phyloP scores from a whole-genome alignment of 2,888 invertebrate genomes.

The Tigriopus californicus region DNA sequence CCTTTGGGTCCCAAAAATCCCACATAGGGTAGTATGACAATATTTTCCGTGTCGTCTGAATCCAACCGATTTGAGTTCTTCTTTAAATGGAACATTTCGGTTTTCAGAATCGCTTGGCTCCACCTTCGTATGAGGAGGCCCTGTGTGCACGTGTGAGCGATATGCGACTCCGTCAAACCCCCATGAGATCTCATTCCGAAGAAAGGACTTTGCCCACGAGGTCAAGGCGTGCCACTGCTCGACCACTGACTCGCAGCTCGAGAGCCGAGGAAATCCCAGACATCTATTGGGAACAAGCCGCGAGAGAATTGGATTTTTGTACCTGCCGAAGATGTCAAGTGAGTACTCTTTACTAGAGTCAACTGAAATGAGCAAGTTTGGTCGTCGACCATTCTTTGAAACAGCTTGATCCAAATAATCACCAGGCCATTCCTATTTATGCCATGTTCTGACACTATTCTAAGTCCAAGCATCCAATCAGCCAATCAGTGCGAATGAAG shows the following conservation, averaged over 20 bases:
- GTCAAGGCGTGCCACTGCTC: neutral
- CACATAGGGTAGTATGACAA: no score
- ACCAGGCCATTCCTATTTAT: no score
- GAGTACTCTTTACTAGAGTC: neutral
- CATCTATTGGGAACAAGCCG: slow-evolving; percentile 16
- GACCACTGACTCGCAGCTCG: neutral
- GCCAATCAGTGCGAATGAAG: no score
- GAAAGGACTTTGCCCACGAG: neutral
- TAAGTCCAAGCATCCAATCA: no score
- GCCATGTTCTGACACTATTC: no score
- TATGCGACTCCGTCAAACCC: neutral
- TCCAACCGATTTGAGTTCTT: no score
- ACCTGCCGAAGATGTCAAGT: slow-evolving; percentile 16
- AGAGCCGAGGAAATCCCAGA: slow-evolving; percentile 15
- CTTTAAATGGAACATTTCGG: neutral
- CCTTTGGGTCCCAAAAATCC: no score
- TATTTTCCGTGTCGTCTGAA: no score
- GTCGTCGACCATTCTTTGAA: no score
- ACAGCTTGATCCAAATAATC: no score
- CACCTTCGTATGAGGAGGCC: slow-evolving; percentile 12
- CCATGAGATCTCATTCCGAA: slow-evolving; percentile 1
- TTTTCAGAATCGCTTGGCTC: neutral
- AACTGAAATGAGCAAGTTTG: no score
- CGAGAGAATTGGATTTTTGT: slow-evolving; percentile 15
- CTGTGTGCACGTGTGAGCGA: neutral